Conservation (phyloP, 2,113 vertebrate species). For the Lasiurus cinereus region DNA sequence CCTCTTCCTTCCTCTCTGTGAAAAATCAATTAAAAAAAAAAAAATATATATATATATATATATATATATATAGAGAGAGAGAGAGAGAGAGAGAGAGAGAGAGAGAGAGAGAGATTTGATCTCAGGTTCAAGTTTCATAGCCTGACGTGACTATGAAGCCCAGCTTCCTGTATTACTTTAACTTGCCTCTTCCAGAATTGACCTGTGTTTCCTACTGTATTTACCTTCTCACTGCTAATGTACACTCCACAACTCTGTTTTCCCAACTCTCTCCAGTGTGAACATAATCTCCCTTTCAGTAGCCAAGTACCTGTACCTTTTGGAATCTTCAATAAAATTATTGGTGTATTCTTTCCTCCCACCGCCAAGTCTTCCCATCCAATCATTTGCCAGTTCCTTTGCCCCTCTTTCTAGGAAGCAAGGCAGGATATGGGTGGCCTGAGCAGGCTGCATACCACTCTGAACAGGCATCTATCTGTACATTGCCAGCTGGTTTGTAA, state of each 20-base stretch:
- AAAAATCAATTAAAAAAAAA: no score
- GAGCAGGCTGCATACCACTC: neutral
- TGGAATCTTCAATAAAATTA: conserved; percentile 19
- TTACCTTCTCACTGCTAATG: neutral
- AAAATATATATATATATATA: no score
- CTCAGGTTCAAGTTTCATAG: neutral
- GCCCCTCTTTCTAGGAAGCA: neutral
- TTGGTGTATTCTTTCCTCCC: neutral
- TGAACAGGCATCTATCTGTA: neutral
- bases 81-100: no score
- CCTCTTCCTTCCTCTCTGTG: no score
- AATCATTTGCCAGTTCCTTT: conserved; percentile 1
- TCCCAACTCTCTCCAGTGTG: neutral
- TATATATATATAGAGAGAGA: no score
- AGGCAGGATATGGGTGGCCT: neutral
- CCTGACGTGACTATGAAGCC: neutral
- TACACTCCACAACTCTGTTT: neutral
- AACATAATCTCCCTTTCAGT: neutral
- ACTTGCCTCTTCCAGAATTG: conserved; percentile 34
- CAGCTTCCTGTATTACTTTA: neutral
- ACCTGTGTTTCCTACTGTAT: neutral
- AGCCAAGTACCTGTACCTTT: conserved; percentile 13
- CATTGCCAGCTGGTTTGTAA: conserved; percentile 32
- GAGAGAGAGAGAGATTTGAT: conserved; percentile 13
- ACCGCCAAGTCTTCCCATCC: neutral